Evolutionary conservation across 2,888 invertebrate species (phyloP).

Genomic region (Lathronympha strigana): DNA sequence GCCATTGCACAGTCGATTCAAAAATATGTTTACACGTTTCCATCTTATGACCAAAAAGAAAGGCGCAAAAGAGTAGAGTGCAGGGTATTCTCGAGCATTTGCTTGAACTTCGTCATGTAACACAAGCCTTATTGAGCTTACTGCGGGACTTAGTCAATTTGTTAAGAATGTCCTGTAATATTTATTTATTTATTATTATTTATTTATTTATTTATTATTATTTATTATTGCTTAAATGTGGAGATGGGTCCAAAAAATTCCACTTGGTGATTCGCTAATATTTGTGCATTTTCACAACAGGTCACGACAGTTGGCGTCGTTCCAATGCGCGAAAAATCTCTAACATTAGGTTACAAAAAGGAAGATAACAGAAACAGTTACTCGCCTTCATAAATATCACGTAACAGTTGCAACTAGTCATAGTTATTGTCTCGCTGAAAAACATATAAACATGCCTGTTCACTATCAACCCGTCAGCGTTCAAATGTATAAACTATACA

Average conservation of each 20-base stretch:
- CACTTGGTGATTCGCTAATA: neutral
- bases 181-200: too few relatives aligned
- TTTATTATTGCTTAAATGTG: too few relatives aligned
- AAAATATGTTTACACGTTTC: too few relatives aligned
- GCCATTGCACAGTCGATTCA: too few relatives aligned
- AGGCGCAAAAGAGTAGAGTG: too few relatives aligned
- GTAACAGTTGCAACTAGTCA: neutral
- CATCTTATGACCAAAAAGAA: too few relatives aligned
- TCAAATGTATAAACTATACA: neutral
- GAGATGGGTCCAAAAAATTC: neutral
- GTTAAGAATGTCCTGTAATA: too few relatives aligned
- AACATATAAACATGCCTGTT: constrained; percentile 11
- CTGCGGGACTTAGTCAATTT: too few relatives aligned
- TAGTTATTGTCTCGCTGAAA: neutral
- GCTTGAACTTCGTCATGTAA: too few relatives aligned
- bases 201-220: too few relatives aligned
- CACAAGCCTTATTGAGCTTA: too few relatives aligned
- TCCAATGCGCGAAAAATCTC: constrained; percentile 7
- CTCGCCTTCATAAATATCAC: constrained; percentile 11
- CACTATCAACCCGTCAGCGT: neutral
- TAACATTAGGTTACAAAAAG: constrained; percentile 17
- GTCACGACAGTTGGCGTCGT: constrained; percentile 7
- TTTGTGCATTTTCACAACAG: constrained; percentile 1
- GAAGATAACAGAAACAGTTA: constrained; percentile 6
- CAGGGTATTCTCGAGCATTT: too few relatives aligned